Conservation (phyloP, 1,140 invertebrate genomes). For the Harlomillsia oculata region DNA sequence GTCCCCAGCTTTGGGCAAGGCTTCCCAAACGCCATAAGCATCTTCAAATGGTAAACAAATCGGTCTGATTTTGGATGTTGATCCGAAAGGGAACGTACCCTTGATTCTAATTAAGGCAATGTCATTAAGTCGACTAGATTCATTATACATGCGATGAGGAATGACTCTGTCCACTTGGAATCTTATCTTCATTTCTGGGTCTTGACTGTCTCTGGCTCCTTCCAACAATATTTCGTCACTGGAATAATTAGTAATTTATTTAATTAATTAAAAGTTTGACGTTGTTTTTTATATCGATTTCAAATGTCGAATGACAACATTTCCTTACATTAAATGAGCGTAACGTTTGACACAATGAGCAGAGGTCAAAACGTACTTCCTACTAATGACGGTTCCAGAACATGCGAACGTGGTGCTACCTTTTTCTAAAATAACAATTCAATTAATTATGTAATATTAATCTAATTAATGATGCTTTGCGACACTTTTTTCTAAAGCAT, state of each 20-base stretch:
- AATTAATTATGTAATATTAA: neutral
- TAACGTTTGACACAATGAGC: constrained; percentile 5
- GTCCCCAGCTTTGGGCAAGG: constrained; percentile 1
- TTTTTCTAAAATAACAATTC: neutral
- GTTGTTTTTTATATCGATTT: neutral
- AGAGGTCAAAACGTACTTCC: constrained; percentile 9
- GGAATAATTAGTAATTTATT: neutral
- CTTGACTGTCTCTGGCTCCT: neutral
- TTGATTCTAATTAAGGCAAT: constrained; percentile 61
- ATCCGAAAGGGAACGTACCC: constrained; percentile 28
- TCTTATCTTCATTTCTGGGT: constrained; percentile 39
- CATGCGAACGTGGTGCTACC: constrained; percentile 3
- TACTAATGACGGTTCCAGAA: constrained; percentile 16
- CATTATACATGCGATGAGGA: constrained; percentile 57
- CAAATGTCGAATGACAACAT: neutral
- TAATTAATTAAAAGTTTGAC: neutral
- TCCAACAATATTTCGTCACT: constrained; percentile 8
- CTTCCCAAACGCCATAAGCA: constrained; percentile 24
- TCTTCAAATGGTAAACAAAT: constrained; percentile 27
- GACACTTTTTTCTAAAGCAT: neutral
- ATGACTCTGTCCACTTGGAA: constrained; percentile 49
- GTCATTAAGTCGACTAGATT: constrained; percentile 62
- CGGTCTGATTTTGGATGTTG: constrained; percentile 6
- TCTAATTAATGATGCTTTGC: neutral
- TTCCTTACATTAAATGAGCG: neutral